Evolutionary conservation across 2,113 vertebrate genomes (phyloP).

Genomic region (Malurus cyaneus): DNA sequence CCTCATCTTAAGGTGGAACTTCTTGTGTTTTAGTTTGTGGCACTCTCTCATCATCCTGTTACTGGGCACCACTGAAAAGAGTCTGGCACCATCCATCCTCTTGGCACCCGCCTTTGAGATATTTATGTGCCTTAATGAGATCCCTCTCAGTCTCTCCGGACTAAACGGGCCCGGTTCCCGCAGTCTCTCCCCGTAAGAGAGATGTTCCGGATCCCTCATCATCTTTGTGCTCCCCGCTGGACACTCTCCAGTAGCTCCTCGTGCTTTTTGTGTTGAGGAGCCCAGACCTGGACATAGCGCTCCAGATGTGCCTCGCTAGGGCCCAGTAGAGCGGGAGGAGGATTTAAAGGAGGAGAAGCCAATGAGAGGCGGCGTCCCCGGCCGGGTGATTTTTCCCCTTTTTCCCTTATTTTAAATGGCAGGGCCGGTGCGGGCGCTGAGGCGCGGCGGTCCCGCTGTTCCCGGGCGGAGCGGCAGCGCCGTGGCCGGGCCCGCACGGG

Average conservation of each 20-base stretch:
- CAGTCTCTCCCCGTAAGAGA: neutral
- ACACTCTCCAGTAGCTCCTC: neutral
- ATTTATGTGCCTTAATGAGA: neutral
- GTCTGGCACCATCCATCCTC: neutral
- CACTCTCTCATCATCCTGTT: neutral
- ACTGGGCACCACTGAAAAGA: neutral
- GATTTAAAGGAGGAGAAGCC: neutral
- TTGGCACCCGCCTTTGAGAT: fast-evolving
- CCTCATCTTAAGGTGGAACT: neutral
- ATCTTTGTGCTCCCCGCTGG: neutral
- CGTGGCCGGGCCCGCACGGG: neutral
- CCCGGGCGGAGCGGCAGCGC: neutral
- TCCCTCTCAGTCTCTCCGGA: neutral
- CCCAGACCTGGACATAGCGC: neutral
- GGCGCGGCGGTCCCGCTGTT: neutral
- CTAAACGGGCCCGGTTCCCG: neutral
- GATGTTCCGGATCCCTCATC: neutral
- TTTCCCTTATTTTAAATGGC: neutral
- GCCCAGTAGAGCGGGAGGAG: neutral
- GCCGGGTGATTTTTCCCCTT: neutral
- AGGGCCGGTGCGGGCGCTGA: neutral
- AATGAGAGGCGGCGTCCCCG: neutral
- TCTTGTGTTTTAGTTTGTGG: neutral
- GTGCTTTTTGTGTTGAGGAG: neutral
- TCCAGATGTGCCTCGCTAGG: neutral